Base-by-base conservation (phyloP, 2,888 invertebrate genomes). In the Acleris sparsana region DNA sequence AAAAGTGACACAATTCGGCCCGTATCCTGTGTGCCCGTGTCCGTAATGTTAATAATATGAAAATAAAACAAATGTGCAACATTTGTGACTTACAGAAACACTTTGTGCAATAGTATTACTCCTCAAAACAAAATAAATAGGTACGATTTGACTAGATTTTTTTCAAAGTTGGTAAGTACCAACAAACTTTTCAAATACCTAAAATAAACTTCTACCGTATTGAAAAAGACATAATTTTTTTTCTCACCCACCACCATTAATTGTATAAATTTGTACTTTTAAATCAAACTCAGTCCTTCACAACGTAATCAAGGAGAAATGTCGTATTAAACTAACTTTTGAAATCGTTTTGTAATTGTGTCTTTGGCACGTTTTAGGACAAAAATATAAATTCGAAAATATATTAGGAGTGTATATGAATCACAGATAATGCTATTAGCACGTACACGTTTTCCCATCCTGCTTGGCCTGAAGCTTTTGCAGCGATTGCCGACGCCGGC, bases 391-490 rank as follows among this genome's bases (percentile, higher is more conserved):
- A 39, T 62, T 55, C 52, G 29, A 56, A 52, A 66, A 61, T 39
- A 56, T 61, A 56, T 52, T n/a, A 65, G 71, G 70, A 74, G 74
- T 77, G 72, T 76, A 74, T 72, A 78, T 39, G 84, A 78, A 85
- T 85, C 84, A 85, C 83, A 86, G 84, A 74, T 65, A 69, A 69
- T 62, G 55, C 18, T n/a, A 16, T 77, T 86, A 92, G 77, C 92
- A 92, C 62, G 86, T 81, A 79, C 92, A 92, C 62, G 85, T 70
- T 59, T 89, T 88, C 55, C 81, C 79, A 53, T 91, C 92, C 70
- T 89, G 89, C 70, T 82, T 87, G 1, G 90, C 89, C 75, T 91
- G 91, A 33, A 92, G 79, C 70, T 85, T 89, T 68, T 92, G 92
- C 58, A 92, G 75, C 0, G 92, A 92, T 68, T 92, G 88, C 11